Evolutionary conservation across 2,113 vertebrate species (phyloP).

Genomic region (Mesoclemmys tuberculata): DNA sequence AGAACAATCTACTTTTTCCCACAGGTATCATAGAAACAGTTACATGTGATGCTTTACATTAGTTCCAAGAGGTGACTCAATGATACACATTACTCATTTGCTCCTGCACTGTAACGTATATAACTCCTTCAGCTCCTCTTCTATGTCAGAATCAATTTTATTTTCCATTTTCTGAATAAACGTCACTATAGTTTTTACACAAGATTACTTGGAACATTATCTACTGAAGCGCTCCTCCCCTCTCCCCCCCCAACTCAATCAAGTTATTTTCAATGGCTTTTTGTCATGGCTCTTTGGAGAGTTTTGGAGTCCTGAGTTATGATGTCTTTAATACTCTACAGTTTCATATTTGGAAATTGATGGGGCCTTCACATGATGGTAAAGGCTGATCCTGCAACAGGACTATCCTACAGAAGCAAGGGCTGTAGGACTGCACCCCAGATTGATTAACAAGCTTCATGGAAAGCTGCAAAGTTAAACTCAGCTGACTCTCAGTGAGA

Average conservation of each 20-base stretch:
- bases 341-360: slow-evolving; percentile 50
- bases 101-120: not conserved
- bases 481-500: not conserved
- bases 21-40: not conserved
- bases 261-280: not conserved
- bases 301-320: not conserved
- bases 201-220: not conserved
- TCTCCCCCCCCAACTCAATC: not conserved
- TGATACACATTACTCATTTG: not conserved
- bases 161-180: slow-evolving; percentile 13
- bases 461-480: not conserved
- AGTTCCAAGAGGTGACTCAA: not conserved
- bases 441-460: not conserved
- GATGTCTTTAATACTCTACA: not conserved
- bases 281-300: not conserved
- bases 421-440: not conserved
- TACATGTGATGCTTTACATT: not conserved
- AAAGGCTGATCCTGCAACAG: rapidly evolving
- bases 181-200: not conserved
- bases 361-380: slow-evolving; percentile 20
- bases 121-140: not conserved
- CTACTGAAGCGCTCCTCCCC: not conserved
- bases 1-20: not conserved
- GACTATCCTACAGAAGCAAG: not conserved
- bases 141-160: not conserved